Evolutionary conservation across 2,888 invertebrate genomes (phyloP).

Genomic region (Alsophila aescularia): DNA sequence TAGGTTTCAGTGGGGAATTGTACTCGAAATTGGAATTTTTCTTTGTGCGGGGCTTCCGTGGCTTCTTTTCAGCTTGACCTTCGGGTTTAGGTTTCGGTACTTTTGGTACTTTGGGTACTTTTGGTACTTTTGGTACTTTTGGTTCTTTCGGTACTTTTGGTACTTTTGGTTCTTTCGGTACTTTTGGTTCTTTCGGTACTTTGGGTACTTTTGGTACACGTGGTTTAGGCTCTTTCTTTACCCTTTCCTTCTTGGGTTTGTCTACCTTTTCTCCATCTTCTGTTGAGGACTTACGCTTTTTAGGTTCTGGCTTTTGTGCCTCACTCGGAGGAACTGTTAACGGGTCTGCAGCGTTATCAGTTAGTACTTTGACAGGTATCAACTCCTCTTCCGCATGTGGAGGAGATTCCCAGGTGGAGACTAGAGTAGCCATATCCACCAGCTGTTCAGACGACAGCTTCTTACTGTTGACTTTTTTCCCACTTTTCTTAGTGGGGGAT

Average conservation of each 20-base stretch:
- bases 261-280: slow-evolving; percentile 48
- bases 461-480: slow-evolving; percentile 60
- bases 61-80: slow-evolving; percentile 61
- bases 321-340: neutral
- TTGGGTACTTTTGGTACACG: slow-evolving; percentile 37
- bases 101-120: slow-evolving; percentile 66
- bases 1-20: slow-evolving; percentile 61
- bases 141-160: slow-evolving; percentile 53
- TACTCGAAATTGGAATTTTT: slow-evolving; percentile 57
- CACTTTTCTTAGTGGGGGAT: slow-evolving; percentile 39
- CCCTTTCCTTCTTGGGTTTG: slow-evolving; percentile 57
- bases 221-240: slow-evolving; percentile 52
- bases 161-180: too few relatives aligned
- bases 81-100: slow-evolving; percentile 26
- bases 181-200: too few relatives aligned
- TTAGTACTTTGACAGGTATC: slow-evolving; percentile 42
- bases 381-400: slow-evolving; percentile 55
- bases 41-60: slow-evolving; percentile 66
- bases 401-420: slow-evolving; percentile 72
- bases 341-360: slow-evolving; percentile 28
- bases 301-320: slow-evolving; percentile 42
- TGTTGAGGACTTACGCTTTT: slow-evolving; percentile 57
- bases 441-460: slow-evolving; percentile 68
- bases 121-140: slow-evolving; percentile 49
- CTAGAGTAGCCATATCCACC: slow-evolving; percentile 61